Conservation (phyloP, 2,888 invertebrate genomes). For the Thymelicus sylvestris region DNA sequence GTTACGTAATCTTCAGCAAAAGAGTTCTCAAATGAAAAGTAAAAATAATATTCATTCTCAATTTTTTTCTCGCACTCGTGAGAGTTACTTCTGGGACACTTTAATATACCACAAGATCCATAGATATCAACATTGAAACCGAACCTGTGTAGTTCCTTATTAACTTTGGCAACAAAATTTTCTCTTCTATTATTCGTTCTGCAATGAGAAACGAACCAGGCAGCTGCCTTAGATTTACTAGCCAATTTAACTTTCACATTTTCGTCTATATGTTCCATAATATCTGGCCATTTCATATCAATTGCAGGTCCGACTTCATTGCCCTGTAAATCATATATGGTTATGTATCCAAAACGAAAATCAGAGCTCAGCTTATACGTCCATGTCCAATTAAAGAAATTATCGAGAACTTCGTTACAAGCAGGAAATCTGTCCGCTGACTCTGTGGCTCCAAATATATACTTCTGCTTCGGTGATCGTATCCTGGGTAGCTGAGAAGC, state of each 20-base stretch:
- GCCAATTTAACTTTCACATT: slow-evolving; percentile 42
- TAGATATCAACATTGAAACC: slow-evolving; percentile 46
- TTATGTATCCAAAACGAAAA: slow-evolving; percentile 46
- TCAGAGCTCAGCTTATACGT: slow-evolving; percentile 56
- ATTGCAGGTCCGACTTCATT: slow-evolving; percentile 45
- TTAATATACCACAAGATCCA: slow-evolving; percentile 46
- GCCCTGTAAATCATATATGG: slow-evolving; percentile 44
- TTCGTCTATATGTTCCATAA: slow-evolving; percentile 41
- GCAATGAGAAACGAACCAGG: slow-evolving; percentile 54
- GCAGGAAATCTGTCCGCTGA: slow-evolving; percentile 57
- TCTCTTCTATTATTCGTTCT: slow-evolving; percentile 42
- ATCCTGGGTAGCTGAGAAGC: slow-evolving; percentile 44
- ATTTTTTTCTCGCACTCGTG: slow-evolving; percentile 40
- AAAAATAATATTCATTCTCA: neutral
- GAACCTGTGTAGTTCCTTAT: slow-evolving; percentile 41
- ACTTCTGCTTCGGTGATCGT: slow-evolving; percentile 57
- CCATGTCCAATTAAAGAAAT: slow-evolving; percentile 70
- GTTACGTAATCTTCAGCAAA: slow-evolving; percentile 64
- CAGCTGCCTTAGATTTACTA: slow-evolving; percentile 49
- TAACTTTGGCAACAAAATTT: slow-evolving; percentile 40
- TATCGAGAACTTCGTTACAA: slow-evolving; percentile 50
- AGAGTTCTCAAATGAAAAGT: slow-evolving; percentile 49
- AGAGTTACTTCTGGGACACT: slow-evolving; percentile 17
- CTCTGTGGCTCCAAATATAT: slow-evolving; percentile 58
- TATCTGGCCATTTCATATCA: slow-evolving; percentile 44